Percentiles rank a stretch among this genome's conserved stretches.
Conservation (phyloP, 2,113 vertebrate species). For the Pogona vitticeps region DNA sequence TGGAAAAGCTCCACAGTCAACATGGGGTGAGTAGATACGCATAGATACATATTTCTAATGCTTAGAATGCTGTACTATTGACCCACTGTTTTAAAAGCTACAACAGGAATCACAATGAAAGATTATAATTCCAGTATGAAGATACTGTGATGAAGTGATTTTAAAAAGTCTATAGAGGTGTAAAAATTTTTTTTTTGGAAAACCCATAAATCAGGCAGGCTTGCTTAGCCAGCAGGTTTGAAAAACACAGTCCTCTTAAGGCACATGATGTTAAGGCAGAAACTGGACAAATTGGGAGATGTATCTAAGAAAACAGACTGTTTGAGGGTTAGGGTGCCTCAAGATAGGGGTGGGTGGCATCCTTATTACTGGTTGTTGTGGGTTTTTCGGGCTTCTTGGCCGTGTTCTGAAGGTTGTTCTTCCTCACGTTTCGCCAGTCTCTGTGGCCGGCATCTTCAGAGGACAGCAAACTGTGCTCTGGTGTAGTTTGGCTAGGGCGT, state of each 20-base stretch:
- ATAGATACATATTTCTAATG: background rate
- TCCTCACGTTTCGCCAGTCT: too few relatives aligned
- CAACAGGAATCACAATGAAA: background rate
- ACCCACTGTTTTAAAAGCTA: background rate
- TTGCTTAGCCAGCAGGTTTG: background rate
- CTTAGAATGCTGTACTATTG: background rate
- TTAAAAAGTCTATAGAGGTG: background rate
- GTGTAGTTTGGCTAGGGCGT: too few relatives aligned
- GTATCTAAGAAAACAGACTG: too few relatives aligned
- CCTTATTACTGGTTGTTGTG: too few relatives aligned
- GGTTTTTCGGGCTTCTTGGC: too few relatives aligned
- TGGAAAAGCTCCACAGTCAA: slow-evolving; percentile 92
- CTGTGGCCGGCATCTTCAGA: too few relatives aligned
- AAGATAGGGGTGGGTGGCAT: too few relatives aligned
- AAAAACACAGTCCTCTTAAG: background rate
- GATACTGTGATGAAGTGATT: background rate
- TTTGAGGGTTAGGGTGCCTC: too few relatives aligned
- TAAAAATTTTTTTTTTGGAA: background rate
- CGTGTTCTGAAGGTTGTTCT: too few relatives aligned
- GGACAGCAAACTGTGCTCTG: too few relatives aligned
- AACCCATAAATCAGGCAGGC: background rate
- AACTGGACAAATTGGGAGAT: too few relatives aligned
- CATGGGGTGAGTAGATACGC: slow-evolving; percentile 82
- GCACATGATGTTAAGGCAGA: too few relatives aligned
- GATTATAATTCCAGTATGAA: background rate